Evolutionary conservation across 2,888 invertebrate species (phyloP).

Genomic region (Aphrophora alni): DNA sequence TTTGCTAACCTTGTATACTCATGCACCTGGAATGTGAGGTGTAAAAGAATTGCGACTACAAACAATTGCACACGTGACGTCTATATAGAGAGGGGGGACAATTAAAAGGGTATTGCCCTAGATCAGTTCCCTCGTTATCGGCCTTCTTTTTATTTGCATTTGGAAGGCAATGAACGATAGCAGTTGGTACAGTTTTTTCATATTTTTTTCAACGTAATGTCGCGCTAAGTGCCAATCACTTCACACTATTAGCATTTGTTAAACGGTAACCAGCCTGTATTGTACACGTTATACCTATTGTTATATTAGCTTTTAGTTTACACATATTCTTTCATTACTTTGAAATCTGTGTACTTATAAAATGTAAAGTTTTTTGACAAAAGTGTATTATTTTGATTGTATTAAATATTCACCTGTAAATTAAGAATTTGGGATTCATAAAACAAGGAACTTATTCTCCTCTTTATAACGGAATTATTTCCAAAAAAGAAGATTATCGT

Average conservation of each 20-base stretch:
- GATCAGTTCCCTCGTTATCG: constrained; percentile 20
- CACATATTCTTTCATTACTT: too few species aligned
- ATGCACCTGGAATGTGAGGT: not conserved
- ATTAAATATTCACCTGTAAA: too few species aligned
- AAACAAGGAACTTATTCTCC: too few species aligned
- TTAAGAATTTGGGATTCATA: too few species aligned
- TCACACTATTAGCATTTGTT: not conserved
- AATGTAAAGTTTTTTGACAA: too few species aligned
- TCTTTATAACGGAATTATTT: too few species aligned
- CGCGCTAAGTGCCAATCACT: not conserved
- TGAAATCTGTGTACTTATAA: too few species aligned
- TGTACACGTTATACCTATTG: too few species aligned
- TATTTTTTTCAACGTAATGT: not conserved
- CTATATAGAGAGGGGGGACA: not conserved
- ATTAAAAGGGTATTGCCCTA: constrained; percentile 31
- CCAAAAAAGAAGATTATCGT: too few species aligned
- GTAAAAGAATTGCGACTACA: not conserved
- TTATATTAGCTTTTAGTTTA: too few species aligned
- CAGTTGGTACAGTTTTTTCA: not conserved
- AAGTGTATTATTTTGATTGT: too few species aligned
- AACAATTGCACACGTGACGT: not conserved
- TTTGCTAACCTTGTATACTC: not conserved
- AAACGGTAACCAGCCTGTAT: too few species aligned
- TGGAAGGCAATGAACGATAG: constrained; percentile 32
- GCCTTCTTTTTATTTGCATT: constrained; percentile 24